A percentile compares a stretch with the other conserved stretches of the same genome.
Conservation (phyloP, 2,113 vertebrate genomes). For the Nansenia antarctica region DNA sequence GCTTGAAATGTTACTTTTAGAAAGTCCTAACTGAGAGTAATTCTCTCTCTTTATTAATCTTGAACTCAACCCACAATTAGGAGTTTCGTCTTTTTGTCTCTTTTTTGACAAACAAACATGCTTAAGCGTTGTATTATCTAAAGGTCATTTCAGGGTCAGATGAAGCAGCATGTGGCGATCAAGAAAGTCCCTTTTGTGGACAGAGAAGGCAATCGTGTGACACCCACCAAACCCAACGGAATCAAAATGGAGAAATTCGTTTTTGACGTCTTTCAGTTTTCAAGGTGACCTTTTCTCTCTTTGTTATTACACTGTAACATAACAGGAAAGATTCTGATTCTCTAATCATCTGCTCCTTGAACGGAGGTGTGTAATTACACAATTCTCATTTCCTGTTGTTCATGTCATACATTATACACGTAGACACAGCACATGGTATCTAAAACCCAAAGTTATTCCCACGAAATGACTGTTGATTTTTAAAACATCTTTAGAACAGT, state of each 20-base stretch:
- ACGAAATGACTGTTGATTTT: background rate
- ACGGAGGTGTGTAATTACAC: too few species aligned
- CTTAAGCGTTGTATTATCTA: too few species aligned
- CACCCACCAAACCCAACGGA: constrained; percentile 84
- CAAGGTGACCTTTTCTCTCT: constrained; percentile 76
- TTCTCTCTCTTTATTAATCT: too few species aligned
- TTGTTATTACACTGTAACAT: too few species aligned
- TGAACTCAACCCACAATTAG: too few species aligned
- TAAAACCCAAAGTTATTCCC: too few species aligned
- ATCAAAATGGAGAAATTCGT: constrained; percentile 99
- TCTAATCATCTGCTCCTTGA: too few species aligned
- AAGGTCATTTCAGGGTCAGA: constrained; percentile 77
- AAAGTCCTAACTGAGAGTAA: too few species aligned
- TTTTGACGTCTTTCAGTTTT: constrained; percentile 94
- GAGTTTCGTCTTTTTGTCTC: too few species aligned
- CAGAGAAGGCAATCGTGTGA: constrained; percentile 81
- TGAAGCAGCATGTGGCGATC: constrained; percentile 86
- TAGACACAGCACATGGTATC: background rate
- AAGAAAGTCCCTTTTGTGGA: constrained; percentile 93
- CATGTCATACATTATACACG: background rate
- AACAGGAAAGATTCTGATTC: too few species aligned
- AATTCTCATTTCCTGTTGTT: background rate
- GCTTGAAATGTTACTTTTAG: too few species aligned
- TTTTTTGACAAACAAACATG: too few species aligned
- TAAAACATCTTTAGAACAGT: background rate